phyloP scores from a whole-genome alignment of 2,113 vertebrate species.

The Dasyurus viverrinus region DNA sequence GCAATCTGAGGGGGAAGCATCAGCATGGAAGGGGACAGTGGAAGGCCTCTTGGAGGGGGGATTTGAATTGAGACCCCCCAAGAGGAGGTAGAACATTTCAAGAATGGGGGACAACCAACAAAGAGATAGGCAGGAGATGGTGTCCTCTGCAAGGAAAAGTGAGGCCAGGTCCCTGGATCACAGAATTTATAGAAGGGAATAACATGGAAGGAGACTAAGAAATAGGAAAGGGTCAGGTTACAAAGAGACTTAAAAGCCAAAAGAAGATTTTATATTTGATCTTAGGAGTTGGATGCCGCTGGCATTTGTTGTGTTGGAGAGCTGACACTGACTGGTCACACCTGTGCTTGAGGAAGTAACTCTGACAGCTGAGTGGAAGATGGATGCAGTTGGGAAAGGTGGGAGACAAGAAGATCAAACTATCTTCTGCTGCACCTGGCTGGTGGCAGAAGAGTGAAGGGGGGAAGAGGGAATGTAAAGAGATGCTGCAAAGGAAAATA shows the following conservation, averaged over 20 bases:
- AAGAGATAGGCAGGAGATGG: not conserved
- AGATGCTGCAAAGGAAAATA: not conserved
- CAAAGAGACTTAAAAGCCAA: not conserved
- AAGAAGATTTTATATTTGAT: not conserved
- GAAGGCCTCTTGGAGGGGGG: not conserved
- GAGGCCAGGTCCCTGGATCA: not conserved
- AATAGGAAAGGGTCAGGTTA: not conserved
- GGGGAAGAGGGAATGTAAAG: not conserved
- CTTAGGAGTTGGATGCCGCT: not conserved
- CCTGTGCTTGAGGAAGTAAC: not conserved
- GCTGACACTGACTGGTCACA: not conserved
- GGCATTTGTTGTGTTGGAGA: not conserved
- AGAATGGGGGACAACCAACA: not conserved
- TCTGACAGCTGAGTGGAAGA: not conserved
- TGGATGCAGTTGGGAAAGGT: not conserved
- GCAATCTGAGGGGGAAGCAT: not conserved
- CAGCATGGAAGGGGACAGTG: not conserved
- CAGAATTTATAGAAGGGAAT: not conserved
- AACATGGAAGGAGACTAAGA: not conserved
- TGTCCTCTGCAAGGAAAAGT: not conserved
- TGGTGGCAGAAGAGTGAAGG: not conserved
- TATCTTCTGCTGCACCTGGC: not conserved
- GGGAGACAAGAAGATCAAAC: not conserved
- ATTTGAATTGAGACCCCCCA: not conserved
- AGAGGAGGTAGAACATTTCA: not conserved